A percentile compares a stretch with the other conserved stretches of the same genome.
These are phyloP conservation scores for Oncorhynchus mykiss DNA, from an alignment of 2,113 vertebrate species.

Conservation along the genomic window DNA sequence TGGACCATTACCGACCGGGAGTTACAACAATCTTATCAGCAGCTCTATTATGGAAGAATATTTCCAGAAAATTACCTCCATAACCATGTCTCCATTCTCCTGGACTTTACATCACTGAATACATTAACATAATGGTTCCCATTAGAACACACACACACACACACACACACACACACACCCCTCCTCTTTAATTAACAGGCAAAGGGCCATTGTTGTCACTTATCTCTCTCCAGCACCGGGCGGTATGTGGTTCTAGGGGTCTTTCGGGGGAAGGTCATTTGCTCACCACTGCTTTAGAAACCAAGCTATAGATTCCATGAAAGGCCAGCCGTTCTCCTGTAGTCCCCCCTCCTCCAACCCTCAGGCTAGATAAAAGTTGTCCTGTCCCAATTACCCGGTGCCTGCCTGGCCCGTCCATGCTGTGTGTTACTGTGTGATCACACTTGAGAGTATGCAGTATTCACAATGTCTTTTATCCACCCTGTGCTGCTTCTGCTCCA, in stretches of 20 bases:
- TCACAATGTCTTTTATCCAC: background rate
- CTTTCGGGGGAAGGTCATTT: constrained; percentile 56
- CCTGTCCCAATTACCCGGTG: background rate
- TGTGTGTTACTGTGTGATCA: background rate
- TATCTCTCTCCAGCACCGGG: constrained; percentile 53
- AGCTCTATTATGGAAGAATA: constrained; percentile 18
- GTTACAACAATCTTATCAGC: constrained; percentile 15
- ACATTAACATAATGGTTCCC: constrained; percentile 40
- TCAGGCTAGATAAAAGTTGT: background rate
- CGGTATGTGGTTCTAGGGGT: constrained; percentile 34
- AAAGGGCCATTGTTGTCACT: constrained; percentile 55
- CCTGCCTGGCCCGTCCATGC: background rate
- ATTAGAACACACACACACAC: constrained; percentile 38
- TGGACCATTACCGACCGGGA: constrained; percentile 15
- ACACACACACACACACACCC: constrained; percentile 5
- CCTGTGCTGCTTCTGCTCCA: background rate
- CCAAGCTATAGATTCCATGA: constrained; percentile 38
- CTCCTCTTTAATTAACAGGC: constrained; percentile 56
- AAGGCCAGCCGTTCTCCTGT: constrained; percentile 38
- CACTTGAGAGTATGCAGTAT: background rate
- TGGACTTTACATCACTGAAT: constrained; percentile 13
- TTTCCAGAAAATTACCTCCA: constrained; percentile 25
- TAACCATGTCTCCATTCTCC: constrained; percentile 5
- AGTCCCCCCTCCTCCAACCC: constrained; percentile 24
- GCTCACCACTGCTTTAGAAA: constrained; percentile 47